These are phyloP conservation scores for Nothobranchius kuhntae DNA, from an alignment of 2,113 vertebrate species.

Conservation along the genomic window DNA sequence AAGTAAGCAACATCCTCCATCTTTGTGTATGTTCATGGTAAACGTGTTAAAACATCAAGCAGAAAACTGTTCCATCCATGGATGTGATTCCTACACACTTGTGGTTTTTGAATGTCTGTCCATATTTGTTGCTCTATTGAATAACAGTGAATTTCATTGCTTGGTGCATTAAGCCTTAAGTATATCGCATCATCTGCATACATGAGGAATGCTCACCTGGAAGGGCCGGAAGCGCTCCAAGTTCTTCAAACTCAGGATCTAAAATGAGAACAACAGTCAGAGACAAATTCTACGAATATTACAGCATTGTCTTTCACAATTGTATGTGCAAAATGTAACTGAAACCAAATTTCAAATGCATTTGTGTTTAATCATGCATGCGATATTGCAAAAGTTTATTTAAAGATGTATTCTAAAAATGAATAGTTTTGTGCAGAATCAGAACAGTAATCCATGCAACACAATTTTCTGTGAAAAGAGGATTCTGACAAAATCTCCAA, in stretches of 20 bases:
- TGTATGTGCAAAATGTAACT: neutral
- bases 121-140: no score
- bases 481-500: slow-evolving; percentile 21
- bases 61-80: no score
- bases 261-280: slow-evolving; percentile 64
- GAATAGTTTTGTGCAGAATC: no score
- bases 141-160: no score
- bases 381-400: neutral
- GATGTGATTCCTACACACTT: no score
- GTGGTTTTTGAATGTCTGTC: no score
- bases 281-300: neutral
- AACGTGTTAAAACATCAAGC: neutral
- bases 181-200: neutral
- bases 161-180: no score
- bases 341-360: neutral
- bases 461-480: neutral
- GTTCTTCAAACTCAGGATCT: slow-evolving; percentile 96
- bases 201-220: slow-evolving; percentile 83
- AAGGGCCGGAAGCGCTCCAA: slow-evolving; percentile 86
- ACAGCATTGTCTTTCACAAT: no score
- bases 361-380: neutral
- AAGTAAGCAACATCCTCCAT: no score
- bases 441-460: no score
- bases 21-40: neutral
- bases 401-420: no score